Base-by-base conservation (phyloP, 2,113 vertebrate genomes). In the Gavialis gangeticus region DNA sequence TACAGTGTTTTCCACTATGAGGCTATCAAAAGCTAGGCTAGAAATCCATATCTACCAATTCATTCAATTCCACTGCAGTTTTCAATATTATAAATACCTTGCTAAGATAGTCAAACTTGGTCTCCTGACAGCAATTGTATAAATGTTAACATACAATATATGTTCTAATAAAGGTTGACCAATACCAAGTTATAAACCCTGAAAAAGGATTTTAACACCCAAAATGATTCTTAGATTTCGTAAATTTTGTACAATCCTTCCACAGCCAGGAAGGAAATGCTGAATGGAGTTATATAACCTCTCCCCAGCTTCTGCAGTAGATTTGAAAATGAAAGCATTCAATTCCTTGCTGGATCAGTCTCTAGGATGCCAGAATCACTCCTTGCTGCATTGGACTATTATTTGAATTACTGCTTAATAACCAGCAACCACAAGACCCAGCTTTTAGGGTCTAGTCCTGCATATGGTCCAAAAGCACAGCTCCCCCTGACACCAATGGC, bases 151-250 rank as follows among this genome's bases (percentile, higher is more conserved):
- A 7, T 28, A 46, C 62, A 73, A 82, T 79, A 75, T 34, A 66
- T 82, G 82, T 55, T 91, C 28, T 82, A 81, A 91, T 89, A 79
- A 82, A 76, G 34, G 77, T 59, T 63, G 91, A 95, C 88, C 89
- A 87, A 77, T 62, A 82, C 79, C 92, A 95, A 93, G 69, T 75
- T 90, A 95, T 94, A 95, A 96, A 96, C 94, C 79, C 91, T 93
- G 84, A 96, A 90, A 73, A 13, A 30, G 30, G 19, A 13, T 60
- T 79, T 91, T 83, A 71, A 83, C 73, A 94, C 57, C 55, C 88
- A 93, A 89, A 82, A 82, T 56, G 17, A 18, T 37, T 10, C 60
- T 84, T 85, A 76, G 19, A 63, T 59, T 67, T 77, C 27, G 59
- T 90, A 79, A 93, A 89, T 60, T 16, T 67, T 1, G 5, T 66